Percentiles rank a stretch among this genome's conserved stretches.
Conservation (phyloP, 2,113 vertebrate genomes). For the Centropus unirufus region DNA sequence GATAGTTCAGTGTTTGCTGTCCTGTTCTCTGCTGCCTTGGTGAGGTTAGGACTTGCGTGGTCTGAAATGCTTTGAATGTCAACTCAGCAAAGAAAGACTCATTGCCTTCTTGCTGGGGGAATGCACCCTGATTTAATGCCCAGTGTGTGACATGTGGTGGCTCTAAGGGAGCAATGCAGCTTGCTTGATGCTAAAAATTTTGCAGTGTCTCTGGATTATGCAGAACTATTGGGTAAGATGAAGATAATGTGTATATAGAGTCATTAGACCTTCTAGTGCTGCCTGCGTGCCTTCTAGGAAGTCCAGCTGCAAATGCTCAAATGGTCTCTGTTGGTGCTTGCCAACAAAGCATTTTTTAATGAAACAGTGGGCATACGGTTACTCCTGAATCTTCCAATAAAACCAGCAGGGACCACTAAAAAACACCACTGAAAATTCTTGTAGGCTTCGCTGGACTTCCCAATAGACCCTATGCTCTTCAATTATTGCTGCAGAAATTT, state of each 20-base stretch:
- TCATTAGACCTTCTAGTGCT: neutral
- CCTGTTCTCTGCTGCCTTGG: neutral
- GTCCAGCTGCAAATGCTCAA: neutral
- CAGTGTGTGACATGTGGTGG: neutral
- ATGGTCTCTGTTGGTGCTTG: neutral
- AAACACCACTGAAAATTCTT: neutral
- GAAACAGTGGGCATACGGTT: neutral
- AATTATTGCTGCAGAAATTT: neutral
- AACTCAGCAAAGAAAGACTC: neutral
- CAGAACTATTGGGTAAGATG: neutral
- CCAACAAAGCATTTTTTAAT: neutral
- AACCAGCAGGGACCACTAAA: neutral
- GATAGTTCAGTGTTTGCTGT: neutral
- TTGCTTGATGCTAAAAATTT: neutral
- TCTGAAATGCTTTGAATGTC: neutral
- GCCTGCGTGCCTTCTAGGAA: neutral
- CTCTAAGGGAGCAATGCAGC: neutral
- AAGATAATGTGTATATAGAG: neutral
- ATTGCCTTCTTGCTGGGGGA: neutral
- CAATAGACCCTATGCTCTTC: neutral
- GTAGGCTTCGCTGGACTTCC: neutral
- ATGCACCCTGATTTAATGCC: neutral
- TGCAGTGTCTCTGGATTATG: neutral
- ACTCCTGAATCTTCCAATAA: neutral
- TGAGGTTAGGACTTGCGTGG: neutral